Conservation (phyloP, 2,888 invertebrate genomes). For the Spisula solida region DNA sequence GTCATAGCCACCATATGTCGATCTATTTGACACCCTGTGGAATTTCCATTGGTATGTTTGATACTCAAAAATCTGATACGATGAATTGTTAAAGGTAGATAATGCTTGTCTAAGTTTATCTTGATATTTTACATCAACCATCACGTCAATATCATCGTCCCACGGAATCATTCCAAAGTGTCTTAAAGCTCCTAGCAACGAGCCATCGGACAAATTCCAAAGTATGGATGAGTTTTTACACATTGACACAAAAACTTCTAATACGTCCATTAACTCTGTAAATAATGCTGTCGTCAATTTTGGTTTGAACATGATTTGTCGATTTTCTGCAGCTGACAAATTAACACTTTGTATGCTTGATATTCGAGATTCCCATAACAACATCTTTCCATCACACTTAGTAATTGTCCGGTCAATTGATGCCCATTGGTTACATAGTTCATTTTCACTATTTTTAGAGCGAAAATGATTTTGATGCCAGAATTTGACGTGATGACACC, state of each 20-base stretch:
- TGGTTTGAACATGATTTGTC: background rate
- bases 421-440: no score
- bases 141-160: background rate
- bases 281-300: background rate
- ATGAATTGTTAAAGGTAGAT: background rate
- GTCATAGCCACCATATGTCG: no score
- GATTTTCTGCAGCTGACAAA: no score
- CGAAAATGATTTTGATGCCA: no score
- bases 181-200: background rate
- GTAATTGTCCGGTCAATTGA: no score
- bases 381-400: no score
- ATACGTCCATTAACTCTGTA: background rate
- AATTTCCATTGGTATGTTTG: background rate
- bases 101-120: background rate
- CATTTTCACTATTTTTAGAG: no score
- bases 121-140: background rate
- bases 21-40: background rate
- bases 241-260: background rate
- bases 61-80: background rate
- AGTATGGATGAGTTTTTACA: background rate
- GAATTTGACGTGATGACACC: no score
- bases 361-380: no score
- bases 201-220: background rate
- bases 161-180: background rate
- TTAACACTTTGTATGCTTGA: no score